Base-by-base conservation (phyloP, 1,140 invertebrate species). In the Augochlora pura region DNA sequence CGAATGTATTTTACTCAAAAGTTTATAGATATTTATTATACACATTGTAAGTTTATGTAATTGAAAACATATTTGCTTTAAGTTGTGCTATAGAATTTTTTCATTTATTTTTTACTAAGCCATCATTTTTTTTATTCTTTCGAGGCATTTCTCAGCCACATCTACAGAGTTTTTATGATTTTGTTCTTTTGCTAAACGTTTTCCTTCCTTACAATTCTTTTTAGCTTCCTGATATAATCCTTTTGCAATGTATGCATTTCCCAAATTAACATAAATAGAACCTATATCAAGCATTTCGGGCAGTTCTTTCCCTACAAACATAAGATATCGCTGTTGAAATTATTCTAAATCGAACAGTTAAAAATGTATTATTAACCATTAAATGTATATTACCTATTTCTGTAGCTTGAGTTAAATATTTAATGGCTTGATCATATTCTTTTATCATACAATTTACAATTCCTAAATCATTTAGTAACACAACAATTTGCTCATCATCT, bases 391-490 rank as follows among this genome's bases (percentile, higher is more conserved):
- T 91, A 81, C 96, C 96, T 79, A 96, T 90, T 83, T 95, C 90
- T 68, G 96, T 94, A 7, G 97, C 97, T 91, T 96, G 92, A 82
- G 94, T 93, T 60, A 98, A 94, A 89, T 96, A 96, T 42, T 93
- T 86, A 84, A 97, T 94, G 46, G 97, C 97, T 80, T 94, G 93
- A 62, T 95, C 94, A 80, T 95, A 93, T 79, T 97, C 94, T 79
- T 96, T 93, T 93, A 93, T 93, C 86, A 94, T 85, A 92, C 95
- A 95, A 80, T 94, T 95, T 16, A 97, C 94, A 63, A 96, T 96
- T 54, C 96, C 97, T 74, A 98, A 94, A 91, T 98, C 97, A 94
- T 98, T 98, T 10, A 98, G 90, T 57, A 98, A 93, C 32, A 97
- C 92, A 25, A 97, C 94, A 79, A 95, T 95, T 89, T 98, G 96